These are phyloP conservation scores for Chloropsis hardwickii DNA, from an alignment of 2,113 vertebrate species.

Conservation along the genomic window DNA sequence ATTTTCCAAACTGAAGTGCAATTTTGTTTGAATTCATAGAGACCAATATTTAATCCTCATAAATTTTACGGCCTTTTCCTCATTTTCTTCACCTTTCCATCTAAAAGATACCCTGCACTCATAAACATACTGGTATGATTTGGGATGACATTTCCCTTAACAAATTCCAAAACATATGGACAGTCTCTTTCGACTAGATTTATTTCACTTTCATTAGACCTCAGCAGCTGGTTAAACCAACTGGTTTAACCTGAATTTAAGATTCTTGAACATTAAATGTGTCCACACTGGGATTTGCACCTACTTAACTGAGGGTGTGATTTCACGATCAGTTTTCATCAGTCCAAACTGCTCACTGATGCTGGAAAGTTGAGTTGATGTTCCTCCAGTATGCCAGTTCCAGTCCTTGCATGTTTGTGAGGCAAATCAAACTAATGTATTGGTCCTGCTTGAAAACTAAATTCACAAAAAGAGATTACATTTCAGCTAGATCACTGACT, in stretches of 20 bases:
- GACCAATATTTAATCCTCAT: background rate
- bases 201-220: conserved; percentile 12
- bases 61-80: background rate
- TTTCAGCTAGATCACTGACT: background rate
- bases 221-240: background rate
- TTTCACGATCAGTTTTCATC: conserved; percentile 35
- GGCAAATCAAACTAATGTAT: background rate
- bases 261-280: background rate
- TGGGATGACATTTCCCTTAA: background rate
- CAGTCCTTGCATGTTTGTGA: background rate
- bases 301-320: conserved; percentile 32
- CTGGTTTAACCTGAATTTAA: conserved; percentile 14
- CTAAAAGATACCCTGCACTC: background rate
- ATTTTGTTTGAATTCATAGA: background rate
- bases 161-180: background rate
- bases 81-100: background rate
- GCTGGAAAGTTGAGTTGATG: background rate
- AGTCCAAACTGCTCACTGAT: background rate
- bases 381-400: background rate
- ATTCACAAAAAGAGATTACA: background rate
- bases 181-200: background rate
- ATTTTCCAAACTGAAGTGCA: background rate
- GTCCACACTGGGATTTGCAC: conserved; percentile 46
- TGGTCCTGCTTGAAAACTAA: background rate
- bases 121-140: background rate